Percentiles rank a stretch among this genome's conserved stretches.
Evolutionary conservation across 2,888 invertebrate genomes (phyloP).

Genomic region (Spisula subtruncata): DNA sequence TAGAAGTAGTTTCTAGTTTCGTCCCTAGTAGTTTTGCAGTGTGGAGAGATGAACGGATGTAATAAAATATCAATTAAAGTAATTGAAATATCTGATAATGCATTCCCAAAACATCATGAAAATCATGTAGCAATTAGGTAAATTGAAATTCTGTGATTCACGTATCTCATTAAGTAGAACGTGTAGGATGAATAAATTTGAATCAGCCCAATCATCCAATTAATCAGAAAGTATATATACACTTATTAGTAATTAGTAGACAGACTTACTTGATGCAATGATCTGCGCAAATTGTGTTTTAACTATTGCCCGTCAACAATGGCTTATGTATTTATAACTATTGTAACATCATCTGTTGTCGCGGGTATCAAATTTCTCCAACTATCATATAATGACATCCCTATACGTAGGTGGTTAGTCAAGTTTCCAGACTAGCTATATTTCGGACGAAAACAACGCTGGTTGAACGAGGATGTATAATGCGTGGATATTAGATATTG

Average conservation of each 20-base stretch:
- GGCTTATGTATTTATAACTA: background rate
- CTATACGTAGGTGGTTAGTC: too few species aligned
- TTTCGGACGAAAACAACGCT: too few species aligned
- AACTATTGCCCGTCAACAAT: background rate
- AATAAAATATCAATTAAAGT: slow-evolving; percentile 10
- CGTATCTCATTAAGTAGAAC: background rate
- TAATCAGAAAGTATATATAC: background rate
- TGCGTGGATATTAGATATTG: too few species aligned
- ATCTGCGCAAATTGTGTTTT: background rate
- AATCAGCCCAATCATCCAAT: background rate
- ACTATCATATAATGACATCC: too few species aligned
- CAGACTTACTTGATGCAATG: background rate
- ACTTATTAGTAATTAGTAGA: background rate
- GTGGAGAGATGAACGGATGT: background rate
- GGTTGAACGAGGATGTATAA: too few species aligned
- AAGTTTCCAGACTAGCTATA: too few species aligned
- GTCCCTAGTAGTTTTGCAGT: background rate
- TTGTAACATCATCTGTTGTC: background rate
- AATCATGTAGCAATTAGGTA: slow-evolving; percentile 1
- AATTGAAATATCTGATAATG: background rate
- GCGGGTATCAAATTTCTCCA: too few species aligned
- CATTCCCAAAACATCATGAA: background rate
- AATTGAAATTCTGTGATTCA: background rate
- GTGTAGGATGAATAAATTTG: background rate
- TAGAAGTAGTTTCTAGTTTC: too few species aligned